phyloP scores from a whole-genome alignment of 2,797 vertebrate genomes.

The Diplodus sargus region DNA sequence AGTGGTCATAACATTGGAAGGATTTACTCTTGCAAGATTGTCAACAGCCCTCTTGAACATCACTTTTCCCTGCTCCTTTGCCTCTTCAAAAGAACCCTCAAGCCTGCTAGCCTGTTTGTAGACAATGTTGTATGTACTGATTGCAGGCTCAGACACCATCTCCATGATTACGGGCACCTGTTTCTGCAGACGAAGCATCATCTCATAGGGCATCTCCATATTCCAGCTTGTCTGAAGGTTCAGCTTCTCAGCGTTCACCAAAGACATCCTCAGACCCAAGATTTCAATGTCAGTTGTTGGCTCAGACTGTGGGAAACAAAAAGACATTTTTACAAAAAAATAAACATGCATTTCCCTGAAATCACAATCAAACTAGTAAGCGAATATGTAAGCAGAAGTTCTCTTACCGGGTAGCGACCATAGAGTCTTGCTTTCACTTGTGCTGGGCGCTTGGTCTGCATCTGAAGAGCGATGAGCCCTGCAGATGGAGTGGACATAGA shows the following conservation, averaged over 20 bases:
- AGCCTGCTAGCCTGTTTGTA: constrained; percentile 67
- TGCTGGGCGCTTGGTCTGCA: constrained; percentile 71
- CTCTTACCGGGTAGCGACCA: constrained; percentile 87
- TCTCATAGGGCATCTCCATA: constrained; percentile 83
- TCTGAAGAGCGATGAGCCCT: constrained; percentile 85
- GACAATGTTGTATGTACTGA: constrained; percentile 68
- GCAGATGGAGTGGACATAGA: constrained; percentile 85
- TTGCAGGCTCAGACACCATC: constrained; percentile 72
- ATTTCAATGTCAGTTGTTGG: constrained; percentile 87
- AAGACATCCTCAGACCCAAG: constrained; percentile 83
- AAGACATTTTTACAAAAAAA: constrained; percentile 12
- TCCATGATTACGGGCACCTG: constrained; percentile 81
- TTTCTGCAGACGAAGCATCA: constrained; percentile 84
- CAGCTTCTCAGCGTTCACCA: constrained; percentile 76
- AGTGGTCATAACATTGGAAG: constrained; percentile 70
- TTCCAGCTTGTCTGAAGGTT: constrained; percentile 89
- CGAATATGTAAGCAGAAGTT: constrained; percentile 13
- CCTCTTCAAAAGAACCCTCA: constrained; percentile 72
- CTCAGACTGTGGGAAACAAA: constrained; percentile 82
- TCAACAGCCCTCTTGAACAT: constrained; percentile 82
- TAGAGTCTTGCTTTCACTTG: constrained; percentile 84
- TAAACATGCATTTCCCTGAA: constrained; percentile 12
- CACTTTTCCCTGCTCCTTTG: constrained; percentile 74
- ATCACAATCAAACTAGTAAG: neutral
- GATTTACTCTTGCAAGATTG: constrained; percentile 67